Evolutionary conservation across 1,140 invertebrate genomes (phyloP).

Genomic region (Arion vulgaris): DNA sequence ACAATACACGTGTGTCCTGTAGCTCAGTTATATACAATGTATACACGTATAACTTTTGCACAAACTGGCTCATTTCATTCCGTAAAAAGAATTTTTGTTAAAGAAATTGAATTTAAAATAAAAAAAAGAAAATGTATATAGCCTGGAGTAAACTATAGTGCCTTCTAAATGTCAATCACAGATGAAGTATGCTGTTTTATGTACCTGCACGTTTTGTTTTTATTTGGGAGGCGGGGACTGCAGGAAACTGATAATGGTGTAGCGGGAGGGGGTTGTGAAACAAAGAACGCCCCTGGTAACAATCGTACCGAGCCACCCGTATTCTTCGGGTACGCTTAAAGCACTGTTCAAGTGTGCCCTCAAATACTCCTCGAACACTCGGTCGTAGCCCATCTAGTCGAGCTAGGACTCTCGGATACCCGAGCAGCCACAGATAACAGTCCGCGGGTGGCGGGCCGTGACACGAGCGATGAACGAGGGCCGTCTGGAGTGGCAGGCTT

Average conservation of each 20-base stretch:
- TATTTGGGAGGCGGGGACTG: neutral
- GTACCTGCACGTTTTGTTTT: neutral
- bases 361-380: neutral
- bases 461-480: slow-evolving; percentile 24
- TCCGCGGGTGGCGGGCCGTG: slow-evolving; percentile 30
- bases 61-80: too few relatives aligned
- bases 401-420: slow-evolving; percentile 27
- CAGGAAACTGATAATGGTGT: neutral
- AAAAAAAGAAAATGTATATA: too few relatives aligned
- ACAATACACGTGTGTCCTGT: too few relatives aligned
- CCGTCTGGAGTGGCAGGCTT: slow-evolving; percentile 5
- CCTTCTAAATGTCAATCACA: neutral
- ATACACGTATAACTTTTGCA: too few relatives aligned
- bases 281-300: neutral
- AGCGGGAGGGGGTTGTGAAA: neutral
- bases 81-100: too few relatives aligned
- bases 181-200: neutral
- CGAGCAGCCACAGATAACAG: slow-evolving; percentile 25
- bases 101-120: too few relatives aligned
- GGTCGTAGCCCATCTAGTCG: neutral
- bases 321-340: neutral
- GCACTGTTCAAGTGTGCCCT: slow-evolving; percentile 2
- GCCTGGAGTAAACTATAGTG: too few relatives aligned
- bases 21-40: too few relatives aligned
- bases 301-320: neutral